A percentile compares a stretch with the other conserved stretches of the same genome.
Conservation (phyloP, 2,113 vertebrate species). For the Gadus chalcogrammus region DNA sequence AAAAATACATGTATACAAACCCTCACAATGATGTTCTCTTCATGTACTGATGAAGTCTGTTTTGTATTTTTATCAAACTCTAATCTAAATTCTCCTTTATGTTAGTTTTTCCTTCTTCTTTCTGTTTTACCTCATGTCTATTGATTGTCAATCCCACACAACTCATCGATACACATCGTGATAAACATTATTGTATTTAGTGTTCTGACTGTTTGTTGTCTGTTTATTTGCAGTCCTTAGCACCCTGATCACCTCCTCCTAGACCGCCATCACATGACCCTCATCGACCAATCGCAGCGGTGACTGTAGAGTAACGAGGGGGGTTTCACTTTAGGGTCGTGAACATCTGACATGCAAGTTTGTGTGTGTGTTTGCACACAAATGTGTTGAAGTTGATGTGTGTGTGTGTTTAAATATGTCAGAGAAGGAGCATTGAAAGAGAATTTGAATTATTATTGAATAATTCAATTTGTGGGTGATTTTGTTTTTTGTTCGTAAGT, state of each 20-base stretch:
- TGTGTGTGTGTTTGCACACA: not conserved
- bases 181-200: not conserved
- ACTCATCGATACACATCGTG: not conserved
- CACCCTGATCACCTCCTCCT: slow-evolving; percentile 59
- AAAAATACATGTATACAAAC: not conserved
- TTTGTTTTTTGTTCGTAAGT: no score
- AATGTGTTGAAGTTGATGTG: not conserved
- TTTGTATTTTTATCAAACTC: not conserved
- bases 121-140: not conserved
- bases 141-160: not conserved
- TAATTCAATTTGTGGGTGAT: no score
- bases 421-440: not conserved
- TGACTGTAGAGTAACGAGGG: slow-evolving; percentile 51
- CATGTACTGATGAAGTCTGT: not conserved
- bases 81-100: no score
- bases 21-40: not conserved
- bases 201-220: not conserved
- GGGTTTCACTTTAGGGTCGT: slow-evolving; percentile 51
- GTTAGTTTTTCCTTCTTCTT: no score
- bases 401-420: not conserved
- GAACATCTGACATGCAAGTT: slow-evolving; percentile 28
- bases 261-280: slow-evolving; percentile 46
- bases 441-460: not conserved
- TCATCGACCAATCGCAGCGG: slow-evolving; percentile 46
- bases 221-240: slow-evolving; percentile 48